Percentiles rank a stretch among this genome's conserved stretches.
These are phyloP conservation scores for Allophyes oxyacanthae DNA, from an alignment of 2,888 invertebrate genomes.

Conservation along the genomic window DNA sequence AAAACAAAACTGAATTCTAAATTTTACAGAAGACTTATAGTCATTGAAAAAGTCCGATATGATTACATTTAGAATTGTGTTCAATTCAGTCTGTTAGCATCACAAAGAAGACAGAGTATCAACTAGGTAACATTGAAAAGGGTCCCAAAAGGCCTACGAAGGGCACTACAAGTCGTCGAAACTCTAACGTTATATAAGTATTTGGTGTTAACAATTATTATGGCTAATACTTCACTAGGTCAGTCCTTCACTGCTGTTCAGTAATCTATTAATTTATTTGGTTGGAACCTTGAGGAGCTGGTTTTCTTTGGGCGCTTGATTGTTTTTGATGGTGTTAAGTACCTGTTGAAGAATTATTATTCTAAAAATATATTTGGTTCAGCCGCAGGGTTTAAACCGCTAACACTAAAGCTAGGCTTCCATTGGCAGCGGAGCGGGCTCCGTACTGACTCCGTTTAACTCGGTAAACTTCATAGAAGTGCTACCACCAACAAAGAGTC, in stretches of 20 bases:
- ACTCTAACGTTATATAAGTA: constrained; percentile 59
- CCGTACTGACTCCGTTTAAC: too few species aligned
- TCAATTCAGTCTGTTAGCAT: constrained; percentile 68
- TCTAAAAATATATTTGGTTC: too few species aligned
- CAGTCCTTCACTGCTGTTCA: constrained; percentile 50
- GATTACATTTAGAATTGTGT: constrained; percentile 69
- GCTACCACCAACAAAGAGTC: too few species aligned
- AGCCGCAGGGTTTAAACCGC: too few species aligned
- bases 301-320: constrained; percentile 51
- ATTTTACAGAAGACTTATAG: constrained; percentile 15
- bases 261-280: constrained; percentile 29
- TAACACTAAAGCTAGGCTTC: too few species aligned
- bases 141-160: constrained; percentile 67
- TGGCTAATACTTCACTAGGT: constrained; percentile 59
- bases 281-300: constrained; percentile 27
- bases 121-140: constrained; percentile 63
- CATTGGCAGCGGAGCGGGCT: too few species aligned
- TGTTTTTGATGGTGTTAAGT: constrained; percentile 10
- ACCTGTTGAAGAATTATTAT: constrained; percentile 14
- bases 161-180: constrained; percentile 54
- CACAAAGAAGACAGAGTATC: constrained; percentile 39
- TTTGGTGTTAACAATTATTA: constrained; percentile 70
- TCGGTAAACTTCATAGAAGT: too few species aligned
- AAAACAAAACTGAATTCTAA: constrained; percentile 6
- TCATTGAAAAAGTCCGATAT: constrained; percentile 61